A percentile compares a stretch with the other conserved stretches of the same genome.
These are phyloP conservation scores for Pedetes capensis DNA, from an alignment of 2,113 vertebrate genomes.

Conservation along the genomic window DNA sequence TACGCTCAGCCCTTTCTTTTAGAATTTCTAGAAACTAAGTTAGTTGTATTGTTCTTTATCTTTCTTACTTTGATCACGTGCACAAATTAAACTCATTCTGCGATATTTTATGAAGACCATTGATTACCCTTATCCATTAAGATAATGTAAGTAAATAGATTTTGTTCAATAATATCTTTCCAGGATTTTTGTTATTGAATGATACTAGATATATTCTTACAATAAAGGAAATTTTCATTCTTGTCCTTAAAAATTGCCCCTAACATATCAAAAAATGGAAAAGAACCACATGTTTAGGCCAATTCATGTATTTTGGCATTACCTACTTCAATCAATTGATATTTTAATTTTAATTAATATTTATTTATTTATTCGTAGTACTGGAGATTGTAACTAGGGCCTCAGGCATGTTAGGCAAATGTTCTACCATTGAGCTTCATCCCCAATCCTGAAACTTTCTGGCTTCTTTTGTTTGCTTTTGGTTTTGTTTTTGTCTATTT, in stretches of 20 bases:
- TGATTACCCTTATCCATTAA: neutral
- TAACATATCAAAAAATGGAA: neutral
- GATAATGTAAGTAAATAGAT: neutral
- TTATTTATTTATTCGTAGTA: neutral
- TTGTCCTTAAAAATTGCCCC: neutral
- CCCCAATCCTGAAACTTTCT: too few species aligned
- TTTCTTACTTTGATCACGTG: neutral
- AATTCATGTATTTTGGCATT: neutral
- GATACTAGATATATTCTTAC: neutral
- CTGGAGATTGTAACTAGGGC: neutral
- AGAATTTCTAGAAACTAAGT: neutral
- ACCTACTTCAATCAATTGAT: neutral
- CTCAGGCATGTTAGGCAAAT: neutral
- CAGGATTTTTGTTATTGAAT: neutral
- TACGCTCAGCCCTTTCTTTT: neutral
- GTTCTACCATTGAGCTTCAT: neutral
- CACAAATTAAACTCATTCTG: neutral
- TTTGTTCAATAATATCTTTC: neutral
- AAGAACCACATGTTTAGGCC: neutral
- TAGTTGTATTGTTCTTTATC: neutral
- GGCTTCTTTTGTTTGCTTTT: too few species aligned
- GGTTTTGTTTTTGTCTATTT: too few species aligned
- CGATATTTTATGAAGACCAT: neutral
- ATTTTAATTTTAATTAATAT: neutral
- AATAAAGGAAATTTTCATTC: neutral